Conservation (phyloP, 1,140 invertebrate species). For the Cepaea nemoralis region DNA sequence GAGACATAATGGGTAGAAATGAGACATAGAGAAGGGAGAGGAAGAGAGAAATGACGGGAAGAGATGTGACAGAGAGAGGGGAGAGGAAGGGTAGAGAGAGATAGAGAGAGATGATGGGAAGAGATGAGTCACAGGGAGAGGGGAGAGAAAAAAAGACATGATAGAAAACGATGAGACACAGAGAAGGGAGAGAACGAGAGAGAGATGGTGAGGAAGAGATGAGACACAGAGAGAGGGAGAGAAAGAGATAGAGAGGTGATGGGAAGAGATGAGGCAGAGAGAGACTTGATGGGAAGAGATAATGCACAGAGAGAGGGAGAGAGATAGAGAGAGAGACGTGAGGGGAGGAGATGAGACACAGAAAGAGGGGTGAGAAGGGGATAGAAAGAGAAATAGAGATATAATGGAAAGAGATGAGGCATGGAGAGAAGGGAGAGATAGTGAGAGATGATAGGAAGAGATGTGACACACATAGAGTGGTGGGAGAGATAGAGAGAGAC, state of each 20-base stretch:
- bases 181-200: neutral
- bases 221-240: too few relatives aligned
- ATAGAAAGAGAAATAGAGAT: too few relatives aligned
- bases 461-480: too few relatives aligned
- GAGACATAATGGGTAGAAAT: too few relatives aligned
- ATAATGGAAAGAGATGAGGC: too few relatives aligned
- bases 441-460: neutral
- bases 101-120: neutral
- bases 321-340: neutral
- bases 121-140: neutral
- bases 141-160: too few relatives aligned
- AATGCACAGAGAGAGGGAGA: neutral
- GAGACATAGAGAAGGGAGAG: neutral
- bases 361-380: too few relatives aligned
- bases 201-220: neutral
- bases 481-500: too few relatives aligned
- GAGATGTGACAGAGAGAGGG: neutral
- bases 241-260: too few relatives aligned
- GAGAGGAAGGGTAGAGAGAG: neutral
- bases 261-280: too few relatives aligned
- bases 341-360: too few relatives aligned
- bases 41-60: neutral
- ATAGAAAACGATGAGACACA: neutral
- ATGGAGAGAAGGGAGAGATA: too few relatives aligned
- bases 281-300: neutral